Percentiles rank a stretch among this genome's conserved stretches.
Conservation (phyloP, 2,797 vertebrate genomes). For the Spea hammondii region DNA sequence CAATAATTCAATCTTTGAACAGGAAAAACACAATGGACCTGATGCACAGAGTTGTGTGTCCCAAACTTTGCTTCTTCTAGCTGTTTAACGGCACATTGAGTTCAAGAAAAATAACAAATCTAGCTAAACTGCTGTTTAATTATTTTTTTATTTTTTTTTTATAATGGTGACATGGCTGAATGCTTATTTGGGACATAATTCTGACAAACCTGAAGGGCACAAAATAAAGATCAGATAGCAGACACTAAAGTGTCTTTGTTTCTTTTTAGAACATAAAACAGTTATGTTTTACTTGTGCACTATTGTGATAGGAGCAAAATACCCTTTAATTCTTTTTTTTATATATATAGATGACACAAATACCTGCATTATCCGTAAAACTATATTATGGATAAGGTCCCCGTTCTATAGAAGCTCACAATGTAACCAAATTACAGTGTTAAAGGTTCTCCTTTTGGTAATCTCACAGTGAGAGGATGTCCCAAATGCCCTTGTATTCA, state of each 20-base stretch:
- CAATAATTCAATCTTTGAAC: slow-evolving; percentile 68
- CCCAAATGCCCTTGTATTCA: slow-evolving; percentile 60
- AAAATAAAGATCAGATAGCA: slow-evolving; percentile 59
- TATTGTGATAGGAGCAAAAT: slow-evolving; percentile 73
- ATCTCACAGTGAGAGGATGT: slow-evolving; percentile 65
- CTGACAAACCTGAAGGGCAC: slow-evolving; percentile 72
- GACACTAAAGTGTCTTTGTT: slow-evolving; percentile 64
- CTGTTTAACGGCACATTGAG: slow-evolving; percentile 57
- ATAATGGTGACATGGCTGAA: slow-evolving; percentile 68
- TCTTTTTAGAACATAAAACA: slow-evolving; percentile 70
- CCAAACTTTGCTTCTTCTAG: slow-evolving; percentile 40
- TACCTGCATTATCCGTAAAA: slow-evolving; percentile 59
- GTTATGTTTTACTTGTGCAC: slow-evolving; percentile 77
- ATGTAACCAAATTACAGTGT: slow-evolving; percentile 74
- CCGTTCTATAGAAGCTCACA: slow-evolving; percentile 29
- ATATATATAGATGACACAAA: slow-evolving; percentile 66
- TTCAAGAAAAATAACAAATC: slow-evolving; percentile 61
- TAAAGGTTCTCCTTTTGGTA: slow-evolving; percentile 67
- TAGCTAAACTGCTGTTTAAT: slow-evolving; percentile 69
- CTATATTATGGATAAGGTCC: slow-evolving; percentile 69
- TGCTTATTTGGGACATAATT: slow-evolving; percentile 69
- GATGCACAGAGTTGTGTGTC: slow-evolving; percentile 62
- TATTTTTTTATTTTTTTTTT: slow-evolving; percentile 14
- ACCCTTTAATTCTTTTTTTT: slow-evolving; percentile 43
- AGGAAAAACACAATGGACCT: slow-evolving; percentile 62